phyloP scores from a whole-genome alignment of 2,888 invertebrate species.

The Polietes domitor region DNA sequence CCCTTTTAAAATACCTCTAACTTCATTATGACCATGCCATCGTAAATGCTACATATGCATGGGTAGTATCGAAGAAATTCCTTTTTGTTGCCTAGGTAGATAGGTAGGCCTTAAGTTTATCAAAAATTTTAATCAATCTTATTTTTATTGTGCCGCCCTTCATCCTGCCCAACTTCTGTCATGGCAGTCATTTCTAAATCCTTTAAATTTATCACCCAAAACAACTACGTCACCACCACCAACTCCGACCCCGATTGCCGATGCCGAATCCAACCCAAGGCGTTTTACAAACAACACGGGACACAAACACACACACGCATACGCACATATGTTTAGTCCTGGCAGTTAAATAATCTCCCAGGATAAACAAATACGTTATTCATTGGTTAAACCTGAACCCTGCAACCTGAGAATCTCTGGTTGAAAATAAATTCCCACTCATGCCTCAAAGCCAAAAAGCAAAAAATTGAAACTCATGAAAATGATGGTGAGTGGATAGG shows the following conservation, averaged over 20 bases:
- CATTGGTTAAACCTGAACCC: slow-evolving; percentile 39
- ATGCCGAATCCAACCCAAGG: background rate
- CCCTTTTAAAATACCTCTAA: too few relatives aligned
- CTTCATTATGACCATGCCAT: too few relatives aligned
- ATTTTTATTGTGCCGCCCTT: slow-evolving; percentile 6
- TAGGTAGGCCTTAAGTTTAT: slow-evolving; percentile 23
- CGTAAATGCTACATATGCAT: too few relatives aligned
- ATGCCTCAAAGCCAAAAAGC: background rate
- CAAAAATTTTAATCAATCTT: slow-evolving; percentile 37
- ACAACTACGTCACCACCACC: background rate
- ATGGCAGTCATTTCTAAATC: background rate
- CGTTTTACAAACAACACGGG: background rate
- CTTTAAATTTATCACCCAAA: slow-evolving; percentile 38
- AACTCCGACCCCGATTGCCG: background rate
- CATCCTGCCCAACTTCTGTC: background rate
- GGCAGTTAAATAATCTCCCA: slow-evolving; percentile 30
- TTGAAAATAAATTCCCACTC: slow-evolving; percentile 14
- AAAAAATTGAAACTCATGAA: slow-evolving; percentile 12
- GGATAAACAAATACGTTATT: slow-evolving; percentile 36
- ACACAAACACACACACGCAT: background rate
- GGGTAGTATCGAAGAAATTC: background rate
- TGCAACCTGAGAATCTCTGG: background rate
- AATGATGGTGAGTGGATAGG: background rate
- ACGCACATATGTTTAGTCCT: slow-evolving; percentile 27
- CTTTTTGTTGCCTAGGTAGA: background rate